Evolutionary conservation across 1,140 invertebrate species (phyloP).

Genomic region (Brachionus sp.): DNA sequence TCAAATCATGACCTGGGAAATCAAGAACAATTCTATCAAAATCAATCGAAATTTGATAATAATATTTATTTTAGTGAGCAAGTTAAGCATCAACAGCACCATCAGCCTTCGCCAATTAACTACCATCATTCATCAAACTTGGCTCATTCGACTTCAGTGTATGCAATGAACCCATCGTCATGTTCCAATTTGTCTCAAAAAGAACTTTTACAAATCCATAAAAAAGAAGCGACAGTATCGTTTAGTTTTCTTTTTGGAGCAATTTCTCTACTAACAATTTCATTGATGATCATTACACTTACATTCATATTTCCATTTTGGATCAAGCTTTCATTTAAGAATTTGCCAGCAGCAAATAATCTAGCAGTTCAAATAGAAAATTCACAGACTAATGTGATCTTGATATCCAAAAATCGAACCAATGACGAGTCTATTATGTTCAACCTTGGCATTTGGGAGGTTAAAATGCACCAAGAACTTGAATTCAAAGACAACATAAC

Average conservation of each 20-base stretch:
- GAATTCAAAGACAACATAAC: background rate
- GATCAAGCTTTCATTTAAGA: slow-evolving; percentile 37
- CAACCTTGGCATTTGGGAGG: slow-evolving; percentile 42
- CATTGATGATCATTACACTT: background rate
- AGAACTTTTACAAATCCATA: background rate
- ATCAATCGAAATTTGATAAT: slow-evolving; percentile 12
- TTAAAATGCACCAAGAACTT: slow-evolving; percentile 36
- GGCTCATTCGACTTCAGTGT: background rate
- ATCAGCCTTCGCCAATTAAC: background rate
- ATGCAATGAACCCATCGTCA: background rate
- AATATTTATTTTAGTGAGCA: slow-evolving; percentile 30
- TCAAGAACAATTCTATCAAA: background rate
- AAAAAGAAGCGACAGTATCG: slow-evolving; percentile 10
- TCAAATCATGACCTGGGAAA: background rate
- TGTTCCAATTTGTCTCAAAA: background rate
- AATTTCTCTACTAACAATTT: background rate
- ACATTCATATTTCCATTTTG: slow-evolving; percentile 44
- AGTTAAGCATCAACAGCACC: background rate
- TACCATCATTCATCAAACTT: background rate
- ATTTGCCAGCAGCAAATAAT: background rate
- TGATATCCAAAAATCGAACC: background rate
- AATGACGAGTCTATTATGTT: background rate
- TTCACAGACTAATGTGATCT: background rate
- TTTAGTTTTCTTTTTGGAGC: slow-evolving; percentile 30
- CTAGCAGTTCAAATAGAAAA: background rate